These are phyloP conservation scores for Sceloporus tristichus DNA, from an alignment of 2,113 vertebrate species.

Conservation along the genomic window DNA sequence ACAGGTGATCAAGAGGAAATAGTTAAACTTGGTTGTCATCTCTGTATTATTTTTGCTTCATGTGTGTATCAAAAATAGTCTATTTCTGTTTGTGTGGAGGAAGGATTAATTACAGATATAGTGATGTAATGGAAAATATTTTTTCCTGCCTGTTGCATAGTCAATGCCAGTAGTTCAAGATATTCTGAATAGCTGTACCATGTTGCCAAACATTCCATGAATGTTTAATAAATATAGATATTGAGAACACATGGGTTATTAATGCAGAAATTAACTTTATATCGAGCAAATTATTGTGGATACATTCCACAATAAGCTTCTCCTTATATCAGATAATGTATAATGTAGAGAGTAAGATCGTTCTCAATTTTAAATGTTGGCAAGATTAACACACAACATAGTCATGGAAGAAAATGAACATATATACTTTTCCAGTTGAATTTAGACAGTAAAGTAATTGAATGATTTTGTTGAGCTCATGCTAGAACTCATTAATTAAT, in stretches of 20 bases:
- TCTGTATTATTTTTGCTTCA: slow-evolving; percentile 11
- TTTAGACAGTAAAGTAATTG: too few species aligned
- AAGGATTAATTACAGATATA: slow-evolving; percentile 23
- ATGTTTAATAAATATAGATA: background rate
- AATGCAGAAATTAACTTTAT: slow-evolving; percentile 10
- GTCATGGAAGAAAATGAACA: too few species aligned
- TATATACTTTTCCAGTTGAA: too few species aligned
- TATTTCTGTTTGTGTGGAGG: background rate
- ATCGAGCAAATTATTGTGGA: background rate
- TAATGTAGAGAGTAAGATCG: background rate
- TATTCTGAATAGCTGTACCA: background rate
- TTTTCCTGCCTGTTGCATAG: slow-evolving; percentile 42
- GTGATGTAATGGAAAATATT: slow-evolving; percentile 32
- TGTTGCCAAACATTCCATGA: slow-evolving; percentile 4
- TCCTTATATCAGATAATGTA: background rate
- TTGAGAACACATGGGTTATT: slow-evolving; percentile 34
- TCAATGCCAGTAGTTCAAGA: background rate
- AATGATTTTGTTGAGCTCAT: too few species aligned
- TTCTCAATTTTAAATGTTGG: too few species aligned
- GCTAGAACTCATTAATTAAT: too few species aligned
- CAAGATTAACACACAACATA: too few species aligned
- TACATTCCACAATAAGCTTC: background rate
- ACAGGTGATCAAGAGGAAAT: slow-evolving; percentile 23
- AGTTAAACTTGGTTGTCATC: slow-evolving; percentile 16
- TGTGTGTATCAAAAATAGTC: slow-evolving; percentile 9